phyloP scores from a whole-genome alignment of 2,797 vertebrate species.

The Chrysolophus pictus region DNA sequence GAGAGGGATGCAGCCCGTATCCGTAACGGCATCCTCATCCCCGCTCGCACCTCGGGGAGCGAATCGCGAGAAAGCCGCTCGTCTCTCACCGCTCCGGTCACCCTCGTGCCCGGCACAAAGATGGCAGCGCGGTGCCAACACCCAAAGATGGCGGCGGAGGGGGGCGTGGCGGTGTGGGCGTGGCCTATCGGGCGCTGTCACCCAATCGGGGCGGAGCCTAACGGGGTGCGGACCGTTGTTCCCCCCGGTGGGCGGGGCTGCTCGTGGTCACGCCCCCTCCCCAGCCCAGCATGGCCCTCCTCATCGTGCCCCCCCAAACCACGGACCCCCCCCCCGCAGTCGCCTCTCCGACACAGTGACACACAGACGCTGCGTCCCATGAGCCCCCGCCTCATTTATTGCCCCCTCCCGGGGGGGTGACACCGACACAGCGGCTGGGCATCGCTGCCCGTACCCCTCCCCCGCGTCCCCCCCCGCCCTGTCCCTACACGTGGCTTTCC shows the following conservation, averaged over 20 bases:
- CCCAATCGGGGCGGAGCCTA: not conserved
- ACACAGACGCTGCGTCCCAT: not conserved
- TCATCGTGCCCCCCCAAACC: not conserved
- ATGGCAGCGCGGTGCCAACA: not conserved
- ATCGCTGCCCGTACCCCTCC: not conserved
- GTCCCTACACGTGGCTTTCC: constrained; percentile 66
- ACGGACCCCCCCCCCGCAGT: not conserved
- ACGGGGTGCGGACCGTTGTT: not conserved
- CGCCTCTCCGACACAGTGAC: not conserved
- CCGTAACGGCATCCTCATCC: not conserved
- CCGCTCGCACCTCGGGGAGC: accelerated
- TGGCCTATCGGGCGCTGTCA: too few species aligned
- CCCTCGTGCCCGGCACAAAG: not conserved
- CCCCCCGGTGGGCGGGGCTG: not conserved
- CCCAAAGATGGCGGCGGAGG: not conserved
- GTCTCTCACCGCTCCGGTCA: accelerated
- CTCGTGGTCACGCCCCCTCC: too few species aligned
- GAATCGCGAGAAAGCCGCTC: accelerated
- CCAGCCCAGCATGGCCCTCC: too few species aligned
- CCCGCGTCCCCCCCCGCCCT: accelerated
- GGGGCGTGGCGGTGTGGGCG: not conserved
- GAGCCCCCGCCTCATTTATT: not conserved
- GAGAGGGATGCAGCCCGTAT: too few species aligned
- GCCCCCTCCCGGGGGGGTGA: not conserved
- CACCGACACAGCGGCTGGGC: accelerated